Evolutionary conservation across 2,797 vertebrate genomes (phyloP).

Genomic region (Buceros bicornis): DNA sequence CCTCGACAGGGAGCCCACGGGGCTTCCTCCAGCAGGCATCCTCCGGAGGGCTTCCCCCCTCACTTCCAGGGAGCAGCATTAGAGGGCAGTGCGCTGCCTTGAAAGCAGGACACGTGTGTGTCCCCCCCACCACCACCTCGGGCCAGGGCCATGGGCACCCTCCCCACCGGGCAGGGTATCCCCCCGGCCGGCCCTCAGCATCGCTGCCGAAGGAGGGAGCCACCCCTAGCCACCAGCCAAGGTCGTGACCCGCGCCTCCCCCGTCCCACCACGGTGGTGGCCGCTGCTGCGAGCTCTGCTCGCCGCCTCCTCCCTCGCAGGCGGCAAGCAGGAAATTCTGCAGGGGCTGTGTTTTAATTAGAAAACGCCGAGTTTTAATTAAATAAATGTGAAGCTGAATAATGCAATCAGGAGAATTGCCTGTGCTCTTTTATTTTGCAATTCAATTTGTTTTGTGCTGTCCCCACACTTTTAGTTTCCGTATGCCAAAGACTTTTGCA

Average conservation of each 20-base stretch:
- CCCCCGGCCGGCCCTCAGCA: not conserved
- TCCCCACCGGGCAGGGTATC: fast-evolving
- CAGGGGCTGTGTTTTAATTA: constrained; percentile 39
- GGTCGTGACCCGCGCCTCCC: no score
- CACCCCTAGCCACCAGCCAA: not conserved
- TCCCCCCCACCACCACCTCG: no score
- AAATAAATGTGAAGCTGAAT: constrained; percentile 42
- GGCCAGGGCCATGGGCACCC: not conserved
- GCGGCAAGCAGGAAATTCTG: not conserved
- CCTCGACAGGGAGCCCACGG: not conserved
- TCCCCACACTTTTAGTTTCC: constrained; percentile 6
- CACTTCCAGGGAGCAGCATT: not conserved
- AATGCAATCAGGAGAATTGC: constrained; percentile 33
- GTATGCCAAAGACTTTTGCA: constrained; percentile 44
- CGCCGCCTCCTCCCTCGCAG: not conserved
- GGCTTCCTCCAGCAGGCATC: not conserved
- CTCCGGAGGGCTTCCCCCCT: not conserved
- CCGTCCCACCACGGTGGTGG: no score
- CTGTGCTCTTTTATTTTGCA: constrained; percentile 3
- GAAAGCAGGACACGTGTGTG: not conserved
- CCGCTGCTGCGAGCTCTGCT: not conserved
- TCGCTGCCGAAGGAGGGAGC: not conserved
- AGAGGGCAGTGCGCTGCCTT: constrained; percentile 46
- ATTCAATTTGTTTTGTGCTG: constrained; percentile 60
- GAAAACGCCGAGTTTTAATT: constrained; percentile 46